These are phyloP conservation scores for Dicyrtoma fusca DNA, from an alignment of 2,888 invertebrate genomes.

Conservation along the genomic window DNA sequence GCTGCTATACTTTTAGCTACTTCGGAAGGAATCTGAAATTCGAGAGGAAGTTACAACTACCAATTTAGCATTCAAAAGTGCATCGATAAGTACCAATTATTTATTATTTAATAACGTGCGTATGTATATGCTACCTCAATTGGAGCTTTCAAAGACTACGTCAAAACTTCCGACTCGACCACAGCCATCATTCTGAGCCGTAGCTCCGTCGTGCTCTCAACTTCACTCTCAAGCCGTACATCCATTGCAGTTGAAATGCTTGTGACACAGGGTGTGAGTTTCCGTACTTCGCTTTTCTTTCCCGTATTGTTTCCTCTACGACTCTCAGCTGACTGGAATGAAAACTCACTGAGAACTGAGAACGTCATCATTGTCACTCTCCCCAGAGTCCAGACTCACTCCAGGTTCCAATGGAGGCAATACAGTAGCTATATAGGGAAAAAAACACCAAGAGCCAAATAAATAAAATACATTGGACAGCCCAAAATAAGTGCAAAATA, in stretches of 20 bases:
- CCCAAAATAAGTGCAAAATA: no score
- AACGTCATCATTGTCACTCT: constrained; percentile 77
- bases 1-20: constrained; percentile 15
- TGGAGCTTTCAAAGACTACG: constrained; percentile 63
- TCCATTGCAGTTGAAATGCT: constrained; percentile 74
- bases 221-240: constrained; percentile 76
- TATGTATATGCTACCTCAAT: constrained; percentile 58
- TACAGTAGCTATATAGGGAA: not conserved
- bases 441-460: no score
- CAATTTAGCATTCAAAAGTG: no score
- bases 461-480: no score
- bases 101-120: no score
- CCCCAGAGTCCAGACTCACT: constrained; percentile 71
- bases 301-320: not conserved
- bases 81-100: no score
- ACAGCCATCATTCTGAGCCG: constrained; percentile 72
- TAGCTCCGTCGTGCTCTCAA: constrained; percentile 77
- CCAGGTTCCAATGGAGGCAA: not conserved
- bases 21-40: constrained; percentile 8
- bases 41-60: no score
- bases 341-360: constrained; percentile 6
- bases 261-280: constrained; percentile 50
- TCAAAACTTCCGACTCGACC: constrained; percentile 68
- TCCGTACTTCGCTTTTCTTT: constrained; percentile 34
- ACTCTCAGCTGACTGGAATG: not conserved